These are phyloP conservation scores for Tipula helvola DNA, from an alignment of 2,888 invertebrate genomes.

Conservation along the genomic window DNA sequence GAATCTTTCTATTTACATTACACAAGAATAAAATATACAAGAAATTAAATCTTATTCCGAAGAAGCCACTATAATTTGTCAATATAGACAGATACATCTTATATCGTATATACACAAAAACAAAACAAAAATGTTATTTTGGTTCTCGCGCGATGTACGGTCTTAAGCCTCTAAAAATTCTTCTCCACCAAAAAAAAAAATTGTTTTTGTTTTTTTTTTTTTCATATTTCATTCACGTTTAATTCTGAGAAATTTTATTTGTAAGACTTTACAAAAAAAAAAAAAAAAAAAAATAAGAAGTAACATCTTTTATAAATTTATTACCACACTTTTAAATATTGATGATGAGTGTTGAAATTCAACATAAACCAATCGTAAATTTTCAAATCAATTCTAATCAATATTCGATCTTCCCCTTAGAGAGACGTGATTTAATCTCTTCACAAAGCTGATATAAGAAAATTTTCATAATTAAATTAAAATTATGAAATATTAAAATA, in stretches of 20 bases:
- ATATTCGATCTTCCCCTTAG: neutral
- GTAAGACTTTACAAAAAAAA: neutral
- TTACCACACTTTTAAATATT: neutral
- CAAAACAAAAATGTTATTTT: neutral
- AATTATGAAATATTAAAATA: neutral
- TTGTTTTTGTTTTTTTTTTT: neutral
- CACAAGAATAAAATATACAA: neutral
- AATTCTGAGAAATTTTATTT: neutral
- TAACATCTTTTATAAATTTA: neutral
- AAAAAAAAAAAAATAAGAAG: neutral
- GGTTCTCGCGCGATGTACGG: neutral
- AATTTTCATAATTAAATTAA: neutral
- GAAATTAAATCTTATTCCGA: neutral
- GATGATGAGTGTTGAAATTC: slow-evolving; percentile 4
- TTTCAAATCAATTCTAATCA: neutral
- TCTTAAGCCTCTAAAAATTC: neutral
- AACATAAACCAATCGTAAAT: neutral
- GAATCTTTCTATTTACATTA: neutral
- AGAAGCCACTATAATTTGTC: slow-evolving; percentile 4
- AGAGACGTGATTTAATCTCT: neutral
- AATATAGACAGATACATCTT: slow-evolving; percentile 4
- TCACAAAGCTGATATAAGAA: too few relatives aligned
- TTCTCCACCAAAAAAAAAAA: neutral
- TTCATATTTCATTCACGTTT: neutral
- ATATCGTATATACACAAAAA: neutral